These are phyloP conservation scores for Drosophila lutescens DNA, from an alignment of 2,888 invertebrate species.

Conservation along the genomic window DNA sequence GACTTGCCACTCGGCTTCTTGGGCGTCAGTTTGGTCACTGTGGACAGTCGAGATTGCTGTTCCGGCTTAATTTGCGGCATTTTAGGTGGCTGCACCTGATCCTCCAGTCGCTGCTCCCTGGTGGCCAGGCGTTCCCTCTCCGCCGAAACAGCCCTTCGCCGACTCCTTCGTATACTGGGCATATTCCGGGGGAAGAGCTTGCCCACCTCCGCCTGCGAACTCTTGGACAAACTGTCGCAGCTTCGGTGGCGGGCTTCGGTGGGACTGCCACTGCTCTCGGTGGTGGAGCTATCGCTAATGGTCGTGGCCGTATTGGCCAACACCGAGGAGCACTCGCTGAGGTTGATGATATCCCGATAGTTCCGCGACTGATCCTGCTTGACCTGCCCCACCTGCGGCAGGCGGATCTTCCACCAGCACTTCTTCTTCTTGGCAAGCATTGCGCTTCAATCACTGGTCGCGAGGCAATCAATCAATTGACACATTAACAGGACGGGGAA, in stretches of 20 bases:
- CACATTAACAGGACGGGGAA: slow-evolving; percentile 63
- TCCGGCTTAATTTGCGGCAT: slow-evolving; percentile 38
- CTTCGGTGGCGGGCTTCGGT: slow-evolving; percentile 30
- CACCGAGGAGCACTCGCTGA: slow-evolving; percentile 57
- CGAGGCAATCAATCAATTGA: slow-evolving; percentile 65
- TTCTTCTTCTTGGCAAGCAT: slow-evolving; percentile 85
- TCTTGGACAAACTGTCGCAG: slow-evolving; percentile 73
- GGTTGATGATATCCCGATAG: slow-evolving; percentile 87
- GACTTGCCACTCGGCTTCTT: slow-evolving; percentile 58
- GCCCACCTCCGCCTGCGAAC: slow-evolving; percentile 74
- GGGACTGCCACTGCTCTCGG: slow-evolving; percentile 39
- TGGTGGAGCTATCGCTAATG: slow-evolving; percentile 50
- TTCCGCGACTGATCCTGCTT: slow-evolving; percentile 90
- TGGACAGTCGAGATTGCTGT: slow-evolving; percentile 68
- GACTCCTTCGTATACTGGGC: slow-evolving; percentile 83
- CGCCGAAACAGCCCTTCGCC: slow-evolving; percentile 58
- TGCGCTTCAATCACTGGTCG: slow-evolving; percentile 49
- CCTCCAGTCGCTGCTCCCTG: slow-evolving; percentile 36
- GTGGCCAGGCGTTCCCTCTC: slow-evolving; percentile 39
- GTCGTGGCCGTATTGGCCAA: slow-evolving; percentile 50
- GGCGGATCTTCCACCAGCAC: slow-evolving; percentile 94
- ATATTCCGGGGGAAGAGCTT: slow-evolving; percentile 83
- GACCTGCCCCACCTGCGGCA: slow-evolving; percentile 86
- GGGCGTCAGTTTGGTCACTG: slow-evolving; percentile 71
- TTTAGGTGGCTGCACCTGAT: slow-evolving; percentile 37